These are phyloP conservation scores for Mellilla xanthometata DNA, from an alignment of 2,888 invertebrate genomes.

Conservation along the genomic window DNA sequence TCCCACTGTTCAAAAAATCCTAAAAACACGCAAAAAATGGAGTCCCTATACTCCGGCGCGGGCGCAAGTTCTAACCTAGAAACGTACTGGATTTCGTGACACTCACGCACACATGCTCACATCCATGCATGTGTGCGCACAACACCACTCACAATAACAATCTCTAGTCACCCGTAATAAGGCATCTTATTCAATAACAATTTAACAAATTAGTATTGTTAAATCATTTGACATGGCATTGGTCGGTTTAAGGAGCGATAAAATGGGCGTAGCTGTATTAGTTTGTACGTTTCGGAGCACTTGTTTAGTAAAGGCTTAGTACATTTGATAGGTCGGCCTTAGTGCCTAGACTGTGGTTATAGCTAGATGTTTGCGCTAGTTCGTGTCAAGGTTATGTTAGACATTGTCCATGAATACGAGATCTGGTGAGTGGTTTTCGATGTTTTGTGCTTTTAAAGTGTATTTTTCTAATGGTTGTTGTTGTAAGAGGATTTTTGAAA, in stretches of 20 bases:
- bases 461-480: no score
- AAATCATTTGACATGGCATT: conserved; percentile 67
- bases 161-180: conserved; percentile 25
- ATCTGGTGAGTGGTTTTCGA: conserved; percentile 1
- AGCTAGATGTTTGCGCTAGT: conserved; percentile 15
- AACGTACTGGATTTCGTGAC: conserved; percentile 79
- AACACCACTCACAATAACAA: conserved; percentile 40
- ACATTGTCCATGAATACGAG: neutral
- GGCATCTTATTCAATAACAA: conserved; percentile 35
- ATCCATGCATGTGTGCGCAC: conserved; percentile 49
- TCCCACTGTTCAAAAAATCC: conserved; percentile 11
- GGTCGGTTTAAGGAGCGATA: conserved; percentile 72
- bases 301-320: conserved; percentile 27
- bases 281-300: conserved; percentile 45
- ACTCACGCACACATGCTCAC: conserved; percentile 59
- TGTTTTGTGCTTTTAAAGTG: neutral
- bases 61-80: conserved; percentile 77
- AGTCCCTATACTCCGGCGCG: conserved; percentile 51
- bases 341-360: conserved; percentile 2
- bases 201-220: conserved; percentile 29
- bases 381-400: conserved; percentile 2
- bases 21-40: conserved; percentile 37
- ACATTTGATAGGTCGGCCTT: conserved; percentile 25
- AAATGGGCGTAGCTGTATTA: conserved; percentile 71
- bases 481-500: no score